phyloP scores from a whole-genome alignment of 2,888 invertebrate species.

The Andrena flavipes region DNA sequence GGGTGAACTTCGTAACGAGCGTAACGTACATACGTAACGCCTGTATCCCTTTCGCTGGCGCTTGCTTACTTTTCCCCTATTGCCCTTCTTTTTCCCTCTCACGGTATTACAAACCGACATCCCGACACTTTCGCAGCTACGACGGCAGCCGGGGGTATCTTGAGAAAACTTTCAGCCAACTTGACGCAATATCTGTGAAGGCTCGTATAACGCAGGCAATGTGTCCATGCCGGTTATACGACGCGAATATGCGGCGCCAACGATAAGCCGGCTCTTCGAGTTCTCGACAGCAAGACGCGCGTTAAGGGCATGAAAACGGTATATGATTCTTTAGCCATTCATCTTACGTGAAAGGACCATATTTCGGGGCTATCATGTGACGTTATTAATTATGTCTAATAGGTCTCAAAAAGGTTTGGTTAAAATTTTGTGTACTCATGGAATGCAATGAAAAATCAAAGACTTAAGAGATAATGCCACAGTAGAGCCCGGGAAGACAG shows the following conservation, averaged over 20 bases:
- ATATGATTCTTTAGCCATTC: conserved; percentile 21
- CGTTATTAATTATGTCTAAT: not conserved
- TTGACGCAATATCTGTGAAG: conserved; percentile 74
- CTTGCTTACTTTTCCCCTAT: conserved; percentile 41
- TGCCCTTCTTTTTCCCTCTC: conserved; percentile 35
- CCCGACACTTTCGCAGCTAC: conserved; percentile 44
- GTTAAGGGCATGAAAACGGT: conserved; percentile 7
- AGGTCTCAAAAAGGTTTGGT: too few species aligned
- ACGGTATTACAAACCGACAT: conserved; percentile 55
- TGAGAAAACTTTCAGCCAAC: conserved; percentile 75
- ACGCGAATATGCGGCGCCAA: conserved; percentile 54
- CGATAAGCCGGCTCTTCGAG: conserved; percentile 46
- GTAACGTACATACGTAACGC: conserved; percentile 58
- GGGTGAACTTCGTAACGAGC: conserved; percentile 76
- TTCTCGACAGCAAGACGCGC: conserved; percentile 19
- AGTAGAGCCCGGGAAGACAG: too few species aligned
- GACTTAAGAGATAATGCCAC: too few species aligned
- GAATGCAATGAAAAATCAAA: too few species aligned
- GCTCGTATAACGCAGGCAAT: conserved; percentile 70
- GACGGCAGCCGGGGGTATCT: conserved; percentile 47
- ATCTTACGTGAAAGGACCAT: not conserved
- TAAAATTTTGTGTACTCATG: too few species aligned
- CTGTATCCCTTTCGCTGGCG: conserved; percentile 47
- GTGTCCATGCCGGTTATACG: conserved; percentile 62
- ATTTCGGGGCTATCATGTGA: not conserved